Conservation (phyloP, 1,140 invertebrate genomes). For the Planococcus citri region DNA sequence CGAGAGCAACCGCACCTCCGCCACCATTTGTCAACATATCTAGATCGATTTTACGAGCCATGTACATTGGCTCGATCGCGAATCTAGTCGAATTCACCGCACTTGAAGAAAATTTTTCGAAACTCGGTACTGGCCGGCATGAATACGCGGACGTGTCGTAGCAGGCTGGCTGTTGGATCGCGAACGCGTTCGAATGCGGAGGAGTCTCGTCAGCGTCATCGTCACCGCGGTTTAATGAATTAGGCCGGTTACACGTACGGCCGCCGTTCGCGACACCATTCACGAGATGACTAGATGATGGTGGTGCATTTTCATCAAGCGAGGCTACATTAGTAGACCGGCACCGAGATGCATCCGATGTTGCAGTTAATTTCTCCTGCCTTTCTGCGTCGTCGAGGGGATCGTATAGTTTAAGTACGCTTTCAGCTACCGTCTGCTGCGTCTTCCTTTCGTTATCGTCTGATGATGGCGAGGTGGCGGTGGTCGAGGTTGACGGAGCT, state of each 20-base stretch:
- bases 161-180: too few relatives aligned
- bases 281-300: neutral
- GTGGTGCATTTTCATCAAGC: neutral
- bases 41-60: neutral
- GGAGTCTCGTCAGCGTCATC: neutral
- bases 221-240: neutral
- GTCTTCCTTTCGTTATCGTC: too few relatives aligned
- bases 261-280: neutral
- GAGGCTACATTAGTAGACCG: neutral
- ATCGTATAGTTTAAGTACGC: neutral
- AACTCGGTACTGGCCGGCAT: too few relatives aligned
- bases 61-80: neutral
- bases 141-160: too few relatives aligned
- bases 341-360: neutral
- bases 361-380: neutral
- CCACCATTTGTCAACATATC: neutral
- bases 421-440: neutral
- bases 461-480: too few relatives aligned
- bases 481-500: too few relatives aligned
- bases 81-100: neutral
- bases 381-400: neutral
- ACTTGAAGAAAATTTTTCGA: neutral
- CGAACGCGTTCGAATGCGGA: too few relatives aligned
- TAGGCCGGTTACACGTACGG: neutral
- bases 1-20: neutral